Conservation (phyloP, 2,113 vertebrate species). For the Aphyosemion australe region DNA sequence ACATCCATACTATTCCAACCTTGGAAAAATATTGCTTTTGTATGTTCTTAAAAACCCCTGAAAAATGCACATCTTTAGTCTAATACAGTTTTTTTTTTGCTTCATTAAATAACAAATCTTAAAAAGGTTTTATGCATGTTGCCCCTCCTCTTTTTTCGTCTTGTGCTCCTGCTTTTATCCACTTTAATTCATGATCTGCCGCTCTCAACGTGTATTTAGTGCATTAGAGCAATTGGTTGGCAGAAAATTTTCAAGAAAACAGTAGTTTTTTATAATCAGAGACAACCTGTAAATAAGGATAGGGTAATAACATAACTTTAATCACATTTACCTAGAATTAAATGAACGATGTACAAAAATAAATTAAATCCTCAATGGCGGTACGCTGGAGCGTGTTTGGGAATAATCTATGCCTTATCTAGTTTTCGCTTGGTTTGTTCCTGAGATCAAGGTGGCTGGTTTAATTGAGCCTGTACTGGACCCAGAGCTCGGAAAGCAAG, state of each 20-base stretch:
- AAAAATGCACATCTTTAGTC: no score
- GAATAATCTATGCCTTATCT: slow-evolving; percentile 52
- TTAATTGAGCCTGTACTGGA: slow-evolving; percentile 73
- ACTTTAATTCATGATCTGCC: slow-evolving; percentile 36
- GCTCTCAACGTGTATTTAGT: slow-evolving; percentile 47
- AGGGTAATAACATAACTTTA: slow-evolving; percentile 43
- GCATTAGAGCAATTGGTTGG: slow-evolving; percentile 55
- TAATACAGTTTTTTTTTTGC: no score
- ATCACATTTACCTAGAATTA: slow-evolving; percentile 36
- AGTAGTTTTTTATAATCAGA: not conserved
- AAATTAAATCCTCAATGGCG: slow-evolving; percentile 5
- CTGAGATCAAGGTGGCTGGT: slow-evolving; percentile 76
- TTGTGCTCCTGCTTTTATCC: not conserved
- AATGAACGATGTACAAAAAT: slow-evolving; percentile 17
- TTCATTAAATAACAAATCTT: no score
- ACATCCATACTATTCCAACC: no score
- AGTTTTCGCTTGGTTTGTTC: slow-evolving; percentile 52
- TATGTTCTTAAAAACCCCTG: no score
- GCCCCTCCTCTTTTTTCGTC: slow-evolving; percentile 8
- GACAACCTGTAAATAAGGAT: slow-evolving; percentile 23
- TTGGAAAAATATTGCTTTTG: no score
- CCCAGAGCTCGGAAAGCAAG: slow-evolving; percentile 64
- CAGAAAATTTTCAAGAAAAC: slow-evolving; percentile 31
- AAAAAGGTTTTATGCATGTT: no score
- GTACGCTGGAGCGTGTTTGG: slow-evolving; percentile 36